Conservation (phyloP, 2,888 invertebrate species). For the Drosophila antonietae region DNA sequence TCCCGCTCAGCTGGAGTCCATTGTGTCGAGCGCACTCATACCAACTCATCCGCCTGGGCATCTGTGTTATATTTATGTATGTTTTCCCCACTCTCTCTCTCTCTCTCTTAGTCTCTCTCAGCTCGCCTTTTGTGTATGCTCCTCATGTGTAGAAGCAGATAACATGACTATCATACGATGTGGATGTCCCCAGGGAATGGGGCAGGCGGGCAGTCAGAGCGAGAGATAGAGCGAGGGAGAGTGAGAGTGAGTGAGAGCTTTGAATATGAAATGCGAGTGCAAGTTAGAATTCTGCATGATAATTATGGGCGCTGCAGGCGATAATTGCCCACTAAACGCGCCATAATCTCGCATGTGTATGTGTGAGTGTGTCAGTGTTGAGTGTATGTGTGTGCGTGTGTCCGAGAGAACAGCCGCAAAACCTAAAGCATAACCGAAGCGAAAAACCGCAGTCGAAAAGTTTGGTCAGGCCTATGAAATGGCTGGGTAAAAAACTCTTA, state of each 20-base stretch:
- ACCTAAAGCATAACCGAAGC: conserved; percentile 40
- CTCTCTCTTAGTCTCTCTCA: not conserved
- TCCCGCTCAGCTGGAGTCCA: conserved; percentile 50
- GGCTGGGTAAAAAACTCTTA: conserved; percentile 23
- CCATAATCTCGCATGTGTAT: conserved; percentile 55
- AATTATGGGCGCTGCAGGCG: conserved; percentile 77
- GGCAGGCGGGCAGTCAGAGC: not conserved
- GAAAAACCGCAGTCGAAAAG: conserved; percentile 46
- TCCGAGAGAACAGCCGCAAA: conserved; percentile 48
- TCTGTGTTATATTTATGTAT: conserved; percentile 74
- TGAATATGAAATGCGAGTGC: conserved; percentile 73
- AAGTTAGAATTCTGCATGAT: conserved; percentile 68
- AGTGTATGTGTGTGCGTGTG: not conserved
- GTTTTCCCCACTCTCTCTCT: conserved; percentile 28
- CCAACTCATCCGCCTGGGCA: conserved; percentile 54
- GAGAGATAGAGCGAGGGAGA: not conserved
- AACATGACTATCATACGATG: conserved; percentile 54
- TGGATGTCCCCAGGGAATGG: conserved; percentile 17
- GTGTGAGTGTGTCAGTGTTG: conserved; percentile 2
- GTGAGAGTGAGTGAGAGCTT: conserved; percentile 37
- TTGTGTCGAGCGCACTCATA: conserved; percentile 59
- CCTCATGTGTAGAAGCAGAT: conserved; percentile 70
- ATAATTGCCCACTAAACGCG: conserved; percentile 77
- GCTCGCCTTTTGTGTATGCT: conserved; percentile 59
- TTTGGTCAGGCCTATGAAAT: conserved; percentile 48